Percentiles rank a stretch among this genome's conserved stretches.
Conservation (phyloP, 2,888 invertebrate species). For the Apoderus coryli region DNA sequence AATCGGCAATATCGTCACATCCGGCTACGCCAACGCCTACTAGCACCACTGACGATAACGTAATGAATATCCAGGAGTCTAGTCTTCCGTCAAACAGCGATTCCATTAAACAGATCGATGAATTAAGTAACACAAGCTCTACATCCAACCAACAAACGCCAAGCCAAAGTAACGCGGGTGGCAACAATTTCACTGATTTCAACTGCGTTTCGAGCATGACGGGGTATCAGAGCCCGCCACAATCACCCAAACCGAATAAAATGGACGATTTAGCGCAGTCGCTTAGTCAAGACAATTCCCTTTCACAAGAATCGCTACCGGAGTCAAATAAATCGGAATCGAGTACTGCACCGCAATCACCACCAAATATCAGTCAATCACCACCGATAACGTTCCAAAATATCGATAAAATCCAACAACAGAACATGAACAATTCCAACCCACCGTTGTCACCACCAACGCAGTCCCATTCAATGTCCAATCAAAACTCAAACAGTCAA, state of each 20-base stretch:
- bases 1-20: constrained; percentile 28
- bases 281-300: constrained; percentile 27
- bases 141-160: constrained; percentile 35
- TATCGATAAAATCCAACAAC: constrained; percentile 11
- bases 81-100: constrained; percentile 30
- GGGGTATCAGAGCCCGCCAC: constrained; percentile 26
- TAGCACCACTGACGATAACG: constrained; percentile 32
- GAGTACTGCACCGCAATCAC: constrained; percentile 19
- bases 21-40: constrained; percentile 32
- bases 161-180: constrained; percentile 26
- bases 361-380: constrained; percentile 18
- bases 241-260: constrained; percentile 28
- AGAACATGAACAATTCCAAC: constrained; percentile 11
- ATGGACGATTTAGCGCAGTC: constrained; percentile 32
- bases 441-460: constrained; percentile 17
- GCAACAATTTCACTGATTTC: constrained; percentile 30
- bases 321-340: constrained; percentile 24
- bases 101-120: constrained; percentile 26
- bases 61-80: constrained; percentile 27
- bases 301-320: constrained; percentile 27
- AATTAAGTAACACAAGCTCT: constrained; percentile 26
- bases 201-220: constrained; percentile 32
- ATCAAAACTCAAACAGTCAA: constrained; percentile 14
- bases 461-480: constrained; percentile 17
- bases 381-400: constrained; percentile 14